A percentile compares a stretch with the other conserved stretches of the same genome.
phyloP scores from a whole-genome alignment of 2,797 vertebrate genomes.

The Sebastes trivittatus region DNA sequence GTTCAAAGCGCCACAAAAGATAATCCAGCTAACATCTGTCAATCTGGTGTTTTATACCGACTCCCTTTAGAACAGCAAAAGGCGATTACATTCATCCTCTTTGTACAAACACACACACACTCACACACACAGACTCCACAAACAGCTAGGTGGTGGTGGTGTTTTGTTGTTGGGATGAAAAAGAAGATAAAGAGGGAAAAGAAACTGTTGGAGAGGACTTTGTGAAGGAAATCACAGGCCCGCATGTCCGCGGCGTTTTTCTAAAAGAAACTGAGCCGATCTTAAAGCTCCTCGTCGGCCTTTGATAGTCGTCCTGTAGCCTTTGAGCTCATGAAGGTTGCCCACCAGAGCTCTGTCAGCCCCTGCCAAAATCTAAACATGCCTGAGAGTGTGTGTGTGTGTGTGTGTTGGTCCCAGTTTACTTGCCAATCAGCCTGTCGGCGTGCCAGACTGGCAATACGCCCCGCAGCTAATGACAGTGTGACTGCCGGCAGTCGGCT shows the following conservation, averaged over 20 bases:
- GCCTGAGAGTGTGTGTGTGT: background rate
- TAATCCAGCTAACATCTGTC: constrained; percentile 84
- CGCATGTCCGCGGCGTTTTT: background rate
- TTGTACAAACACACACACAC: constrained; percentile 16
- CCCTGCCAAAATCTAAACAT: constrained; percentile 22
- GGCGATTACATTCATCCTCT: constrained; percentile 46
- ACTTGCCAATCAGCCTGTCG: background rate
- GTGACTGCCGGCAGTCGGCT: constrained; percentile 6
- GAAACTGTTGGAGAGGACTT: constrained; percentile 14
- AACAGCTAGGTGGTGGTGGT: constrained; percentile 16
- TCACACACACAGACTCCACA: background rate
- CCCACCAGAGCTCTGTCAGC: background rate
- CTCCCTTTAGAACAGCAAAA: constrained; percentile 42
- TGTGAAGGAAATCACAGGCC: constrained; percentile 9
- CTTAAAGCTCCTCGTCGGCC: constrained; percentile 15
- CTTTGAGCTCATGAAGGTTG: constrained; percentile 17
- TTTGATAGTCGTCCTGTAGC: constrained; percentile 19
- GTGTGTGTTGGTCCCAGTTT: background rate
- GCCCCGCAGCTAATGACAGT: constrained; percentile 11
- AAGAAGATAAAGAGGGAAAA: constrained; percentile 9
- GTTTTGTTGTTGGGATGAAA: constrained; percentile 18
- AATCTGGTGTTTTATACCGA: constrained; percentile 57
- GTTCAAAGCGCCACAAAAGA: constrained; percentile 72
- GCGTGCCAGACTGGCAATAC: constrained; percentile 31
- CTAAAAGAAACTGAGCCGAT: constrained; percentile 16